A percentile compares a stretch with the other conserved stretches of the same genome.
Conservation (phyloP, 2,888 invertebrate species). For the Crepidodera aurea region DNA sequence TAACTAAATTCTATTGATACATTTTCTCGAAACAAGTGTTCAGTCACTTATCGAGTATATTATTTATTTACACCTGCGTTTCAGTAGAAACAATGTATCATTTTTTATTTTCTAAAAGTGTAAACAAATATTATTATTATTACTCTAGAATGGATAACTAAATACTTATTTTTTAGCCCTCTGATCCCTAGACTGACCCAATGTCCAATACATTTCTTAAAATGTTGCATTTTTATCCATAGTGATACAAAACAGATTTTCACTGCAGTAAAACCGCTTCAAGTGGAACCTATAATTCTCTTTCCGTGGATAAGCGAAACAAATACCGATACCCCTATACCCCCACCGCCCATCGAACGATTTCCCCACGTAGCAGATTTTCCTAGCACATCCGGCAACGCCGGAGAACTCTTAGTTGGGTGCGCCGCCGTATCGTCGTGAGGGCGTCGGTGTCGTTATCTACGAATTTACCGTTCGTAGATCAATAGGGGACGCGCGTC, state of each 20-base stretch:
- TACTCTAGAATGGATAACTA: too few species aligned
- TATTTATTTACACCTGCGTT: too few species aligned
- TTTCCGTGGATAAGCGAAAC: constrained; percentile 3
- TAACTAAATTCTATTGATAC: too few species aligned
- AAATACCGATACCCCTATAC: background rate
- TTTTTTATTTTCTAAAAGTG: too few species aligned
- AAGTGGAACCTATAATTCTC: background rate
- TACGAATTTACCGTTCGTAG: constrained; percentile 50
- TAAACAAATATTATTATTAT: too few species aligned
- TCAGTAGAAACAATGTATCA: too few species aligned
- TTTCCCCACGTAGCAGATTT: background rate
- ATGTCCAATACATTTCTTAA: too few species aligned
- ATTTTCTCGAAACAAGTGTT: too few species aligned
- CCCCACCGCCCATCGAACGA: background rate
- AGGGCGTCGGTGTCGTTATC: constrained; percentile 57
- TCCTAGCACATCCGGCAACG: constrained; percentile 31
- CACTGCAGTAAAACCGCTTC: background rate
- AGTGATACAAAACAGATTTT: background rate
- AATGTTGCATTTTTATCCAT: too few species aligned
- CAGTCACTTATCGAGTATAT: too few species aligned
- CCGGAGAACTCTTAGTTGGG: constrained; percentile 49
- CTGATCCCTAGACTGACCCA: too few species aligned
- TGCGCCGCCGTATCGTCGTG: constrained; percentile 62
- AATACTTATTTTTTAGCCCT: too few species aligned
- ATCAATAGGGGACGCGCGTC: constrained; percentile 59